Evolutionary conservation across 1,140 invertebrate genomes (phyloP).

Genomic region (Ylistrum balloti): DNA sequence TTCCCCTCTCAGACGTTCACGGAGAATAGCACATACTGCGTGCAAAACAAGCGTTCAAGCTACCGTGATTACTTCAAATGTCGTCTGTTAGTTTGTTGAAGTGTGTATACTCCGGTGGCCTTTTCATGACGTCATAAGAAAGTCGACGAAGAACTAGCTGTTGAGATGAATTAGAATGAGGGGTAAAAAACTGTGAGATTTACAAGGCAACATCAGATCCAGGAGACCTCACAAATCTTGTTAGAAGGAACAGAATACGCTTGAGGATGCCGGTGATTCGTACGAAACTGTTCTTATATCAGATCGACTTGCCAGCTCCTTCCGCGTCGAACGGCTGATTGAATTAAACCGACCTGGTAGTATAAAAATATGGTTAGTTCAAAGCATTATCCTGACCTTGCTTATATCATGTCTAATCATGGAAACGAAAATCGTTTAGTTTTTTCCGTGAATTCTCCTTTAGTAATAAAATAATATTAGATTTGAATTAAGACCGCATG

Average conservation of each 20-base stretch:
- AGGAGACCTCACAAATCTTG: conserved; percentile 2
- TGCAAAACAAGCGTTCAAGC: background rate
- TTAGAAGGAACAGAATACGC: background rate
- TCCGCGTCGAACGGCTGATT: background rate
- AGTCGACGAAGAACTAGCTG: background rate
- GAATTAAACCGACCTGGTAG: conserved; percentile 1
- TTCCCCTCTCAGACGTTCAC: background rate
- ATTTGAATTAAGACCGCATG: conserved; percentile 11
- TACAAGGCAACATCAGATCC: background rate
- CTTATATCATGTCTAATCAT: background rate
- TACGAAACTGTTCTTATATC: conserved; percentile 23
- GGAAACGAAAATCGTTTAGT: background rate
- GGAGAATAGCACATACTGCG: background rate
- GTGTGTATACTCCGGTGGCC: conserved; percentile 28
- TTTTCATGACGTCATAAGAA: background rate
- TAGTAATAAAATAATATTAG: background rate
- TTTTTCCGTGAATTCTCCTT: background rate
- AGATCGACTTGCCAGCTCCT: background rate
- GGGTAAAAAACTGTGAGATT: conserved; percentile 36
- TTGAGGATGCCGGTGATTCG: background rate
- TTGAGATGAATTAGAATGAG: conserved; percentile 9
- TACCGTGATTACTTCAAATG: background rate
- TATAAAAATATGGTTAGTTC: background rate
- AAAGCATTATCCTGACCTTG: background rate
- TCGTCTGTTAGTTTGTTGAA: conserved; percentile 13